Evolutionary conservation across 2,888 invertebrate genomes (phyloP).

Genomic region (Petrolisthes manimaculis): DNA sequence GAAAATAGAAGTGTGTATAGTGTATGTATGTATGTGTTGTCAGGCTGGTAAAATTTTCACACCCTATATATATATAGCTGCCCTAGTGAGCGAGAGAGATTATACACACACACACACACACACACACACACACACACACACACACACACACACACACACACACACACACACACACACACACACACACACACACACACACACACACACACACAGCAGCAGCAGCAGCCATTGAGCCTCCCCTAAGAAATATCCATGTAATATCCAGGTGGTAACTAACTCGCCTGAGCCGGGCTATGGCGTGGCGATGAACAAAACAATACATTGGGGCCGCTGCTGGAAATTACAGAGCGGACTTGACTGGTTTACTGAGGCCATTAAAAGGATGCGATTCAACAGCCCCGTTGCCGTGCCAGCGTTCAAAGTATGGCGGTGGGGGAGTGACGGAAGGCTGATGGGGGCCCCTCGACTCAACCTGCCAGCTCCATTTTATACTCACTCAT

Average conservation of each 20-base stretch:
- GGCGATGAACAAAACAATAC: constrained; percentile 50
- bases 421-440: constrained; percentile 7
- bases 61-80: no score
- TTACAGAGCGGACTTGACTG: constrained; percentile 51
- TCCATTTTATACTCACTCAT: neutral
- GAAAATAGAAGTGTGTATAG: no score
- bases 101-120: no score
- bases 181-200: no score
- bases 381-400: constrained; percentile 39
- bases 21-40: no score
- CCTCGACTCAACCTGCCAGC: no score
- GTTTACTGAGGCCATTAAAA: constrained; percentile 50
- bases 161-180: no score
- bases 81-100: no score
- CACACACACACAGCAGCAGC: no score
- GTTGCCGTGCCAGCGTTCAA: constrained; percentile 37
- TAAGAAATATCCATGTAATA: constrained; percentile 35
- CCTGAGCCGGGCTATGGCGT: constrained; percentile 26
- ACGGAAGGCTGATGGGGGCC: neutral
- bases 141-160: no score
- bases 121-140: no score
- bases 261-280: constrained; percentile 40
- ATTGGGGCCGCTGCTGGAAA: constrained; percentile 51
- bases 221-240: constrained; percentile 11
- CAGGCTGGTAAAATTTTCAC: no score